These are phyloP conservation scores for Ernsta delagoae DNA, from an alignment of 2,888 invertebrate genomes.

Conservation along the genomic window DNA sequence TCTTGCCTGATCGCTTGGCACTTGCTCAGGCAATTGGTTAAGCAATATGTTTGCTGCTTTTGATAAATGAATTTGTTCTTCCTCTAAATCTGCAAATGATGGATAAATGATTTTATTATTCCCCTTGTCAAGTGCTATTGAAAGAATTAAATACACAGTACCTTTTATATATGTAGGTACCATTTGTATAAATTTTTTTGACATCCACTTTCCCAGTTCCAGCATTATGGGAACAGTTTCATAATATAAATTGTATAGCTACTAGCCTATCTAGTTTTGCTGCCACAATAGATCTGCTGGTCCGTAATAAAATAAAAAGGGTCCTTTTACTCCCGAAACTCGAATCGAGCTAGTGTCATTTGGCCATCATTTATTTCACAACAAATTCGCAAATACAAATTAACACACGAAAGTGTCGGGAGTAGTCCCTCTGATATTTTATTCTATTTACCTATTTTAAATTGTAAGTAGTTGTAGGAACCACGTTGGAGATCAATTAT, in stretches of 20 bases:
- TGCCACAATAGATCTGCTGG: too few relatives aligned
- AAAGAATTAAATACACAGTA: neutral
- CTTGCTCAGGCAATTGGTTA: slow-evolving; percentile 88
- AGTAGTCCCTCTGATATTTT: too few relatives aligned
- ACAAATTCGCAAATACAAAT: too few relatives aligned
- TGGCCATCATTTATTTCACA: too few relatives aligned
- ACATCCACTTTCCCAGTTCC: too few relatives aligned
- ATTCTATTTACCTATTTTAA: slow-evolving; percentile 88
- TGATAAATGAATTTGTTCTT: slow-evolving; percentile 94
- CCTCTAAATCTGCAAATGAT: slow-evolving; percentile 87
- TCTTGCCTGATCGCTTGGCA: slow-evolving; percentile 94
- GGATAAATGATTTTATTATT: neutral
- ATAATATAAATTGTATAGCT: too few relatives aligned
- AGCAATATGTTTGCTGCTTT: slow-evolving; percentile 88
- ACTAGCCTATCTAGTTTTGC: too few relatives aligned
- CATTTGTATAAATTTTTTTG: neutral
- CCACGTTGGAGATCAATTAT: slow-evolving; percentile 90
- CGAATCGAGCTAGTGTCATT: too few relatives aligned
- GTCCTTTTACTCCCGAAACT: too few relatives aligned
- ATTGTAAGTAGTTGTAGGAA: slow-evolving; percentile 94
- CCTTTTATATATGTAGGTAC: neutral
- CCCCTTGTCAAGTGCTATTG: neutral
- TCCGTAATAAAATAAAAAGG: too few relatives aligned
- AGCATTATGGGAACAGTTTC: too few relatives aligned
- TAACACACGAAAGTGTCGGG: too few relatives aligned